A percentile compares a stretch with the other conserved stretches of the same genome.
Evolutionary conservation across 2,797 vertebrate species (phyloP).

Genomic region (Mormyrus proboscirostris): DNA sequence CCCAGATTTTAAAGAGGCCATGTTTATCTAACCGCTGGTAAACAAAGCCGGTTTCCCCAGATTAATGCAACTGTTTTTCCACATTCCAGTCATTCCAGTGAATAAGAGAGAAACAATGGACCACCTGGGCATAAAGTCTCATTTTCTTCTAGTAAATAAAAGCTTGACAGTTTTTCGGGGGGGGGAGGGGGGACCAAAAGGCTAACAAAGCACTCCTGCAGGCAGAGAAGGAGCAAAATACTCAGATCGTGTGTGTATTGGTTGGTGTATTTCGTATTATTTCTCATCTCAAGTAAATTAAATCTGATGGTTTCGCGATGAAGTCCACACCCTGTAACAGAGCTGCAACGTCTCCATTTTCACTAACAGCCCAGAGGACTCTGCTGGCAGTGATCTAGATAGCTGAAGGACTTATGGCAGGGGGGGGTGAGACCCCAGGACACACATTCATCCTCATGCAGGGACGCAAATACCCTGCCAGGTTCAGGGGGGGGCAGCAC

Average conservation of each 20-base stretch:
- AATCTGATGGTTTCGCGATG: background rate
- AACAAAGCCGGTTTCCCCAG: background rate
- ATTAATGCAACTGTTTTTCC: background rate
- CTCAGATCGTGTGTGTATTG: background rate
- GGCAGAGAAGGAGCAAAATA: too few relatives aligned
- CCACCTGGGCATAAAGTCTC: background rate
- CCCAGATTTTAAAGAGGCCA: background rate
- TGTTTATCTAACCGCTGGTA: background rate
- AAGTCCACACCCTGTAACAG: background rate
- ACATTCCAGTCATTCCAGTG: background rate
- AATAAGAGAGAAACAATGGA: constrained; percentile 6
- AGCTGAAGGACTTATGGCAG: background rate
- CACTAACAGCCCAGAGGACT: background rate
- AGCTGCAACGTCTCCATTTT: background rate
- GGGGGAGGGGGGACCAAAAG: background rate
- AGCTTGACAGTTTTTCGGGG: background rate
- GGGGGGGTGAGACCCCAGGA: background rate
- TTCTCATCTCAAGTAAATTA: background rate
- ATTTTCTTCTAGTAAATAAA: background rate
- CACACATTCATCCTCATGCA: background rate
- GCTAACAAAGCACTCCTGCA: too few relatives aligned
- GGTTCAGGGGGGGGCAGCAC: background rate
- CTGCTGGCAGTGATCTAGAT: background rate
- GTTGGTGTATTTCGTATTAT: background rate
- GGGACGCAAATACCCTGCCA: background rate